phyloP scores from a whole-genome alignment of 2,113 vertebrate species.

The Mustela nigripes region DNA sequence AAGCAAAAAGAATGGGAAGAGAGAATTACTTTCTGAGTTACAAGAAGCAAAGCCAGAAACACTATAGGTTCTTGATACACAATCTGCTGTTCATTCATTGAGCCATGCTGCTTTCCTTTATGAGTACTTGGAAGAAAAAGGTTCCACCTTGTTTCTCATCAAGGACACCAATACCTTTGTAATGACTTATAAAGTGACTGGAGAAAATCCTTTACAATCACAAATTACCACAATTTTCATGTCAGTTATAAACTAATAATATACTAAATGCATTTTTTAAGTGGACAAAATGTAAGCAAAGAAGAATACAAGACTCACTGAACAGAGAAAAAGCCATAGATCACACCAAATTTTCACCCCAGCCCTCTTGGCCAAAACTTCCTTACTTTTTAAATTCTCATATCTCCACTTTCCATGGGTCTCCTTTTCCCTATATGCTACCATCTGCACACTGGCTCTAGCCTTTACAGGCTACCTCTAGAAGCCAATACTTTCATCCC shows the following conservation, averaged over 20 bases:
- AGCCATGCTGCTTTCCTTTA: background rate
- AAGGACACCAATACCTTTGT: background rate
- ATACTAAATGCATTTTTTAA: conserved; percentile 28
- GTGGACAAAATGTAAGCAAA: conserved; percentile 29
- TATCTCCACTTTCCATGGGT: background rate
- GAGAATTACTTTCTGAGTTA: conserved; percentile 17
- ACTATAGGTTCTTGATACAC: background rate
- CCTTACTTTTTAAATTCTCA: background rate
- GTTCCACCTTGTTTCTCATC: background rate
- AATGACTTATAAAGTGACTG: conserved; percentile 28
- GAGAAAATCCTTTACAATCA: conserved; percentile 36
- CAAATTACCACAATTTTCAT: conserved; percentile 49
- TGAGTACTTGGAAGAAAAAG: background rate
- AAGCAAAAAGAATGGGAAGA: background rate
- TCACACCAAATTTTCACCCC: background rate
- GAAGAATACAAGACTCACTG: background rate
- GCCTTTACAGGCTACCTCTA: background rate
- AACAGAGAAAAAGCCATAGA: background rate
- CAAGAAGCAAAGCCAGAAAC: background rate
- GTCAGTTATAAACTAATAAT: conserved; percentile 46
- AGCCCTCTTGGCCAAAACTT: background rate
- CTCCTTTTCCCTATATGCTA: background rate
- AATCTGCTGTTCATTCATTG: background rate
- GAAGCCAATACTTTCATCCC: background rate
- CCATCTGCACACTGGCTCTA: background rate